Base-by-base conservation (phyloP, 2,113 vertebrate species). In the Willisornis vidua region DNA sequence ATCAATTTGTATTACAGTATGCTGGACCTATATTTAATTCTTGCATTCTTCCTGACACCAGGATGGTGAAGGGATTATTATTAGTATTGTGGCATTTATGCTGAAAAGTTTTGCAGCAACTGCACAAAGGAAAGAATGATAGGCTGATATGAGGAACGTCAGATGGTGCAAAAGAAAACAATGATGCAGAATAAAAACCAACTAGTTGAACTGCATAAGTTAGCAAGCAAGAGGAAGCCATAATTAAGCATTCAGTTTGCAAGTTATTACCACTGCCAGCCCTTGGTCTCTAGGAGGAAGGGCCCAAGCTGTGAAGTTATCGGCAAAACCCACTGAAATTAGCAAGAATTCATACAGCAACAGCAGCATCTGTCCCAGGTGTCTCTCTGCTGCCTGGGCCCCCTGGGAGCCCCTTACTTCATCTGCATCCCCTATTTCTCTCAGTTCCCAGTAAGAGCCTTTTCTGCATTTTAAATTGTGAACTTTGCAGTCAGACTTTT, bases 1-100 rank as follows among this genome's bases (percentile, higher is more conserved):
- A 97, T 96, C 94, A 97, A 94, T 97, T 79, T 94, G 74, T 96
- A 92, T 94, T 94, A 92, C 74, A 61, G 87, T 67, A 65, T 1
- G 0, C 58, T 58, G 59, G 82, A 73, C 5, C 0, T 84, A 49
- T 80, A 31, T 63, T 95, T 94, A 96, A 93, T 93, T 94, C 80
- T 58, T 83, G 81, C 81, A 82, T 80, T 63, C 45, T 59, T 79
- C 66, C 58, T 94, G 95, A 89, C 93, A 96, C 41, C 49, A 73
- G 71, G 58, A 37, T 68, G 57, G 55, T 61, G 46, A 31, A 81
- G 13, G 11, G 1, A 0, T 2, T 57, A 68, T 90, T 89, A 35
- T 66, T 82, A 43, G 49, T 62, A 22, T 31, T 19, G 7, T 58
- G 81, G 6, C n/a, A 73, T 85, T 91, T 79, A 81, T 92, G 74